A percentile compares a stretch with the other conserved stretches of the same genome.
These are phyloP conservation scores for Cantharis flavilabris DNA, from an alignment of 2,888 invertebrate genomes.

Conservation along the genomic window DNA sequence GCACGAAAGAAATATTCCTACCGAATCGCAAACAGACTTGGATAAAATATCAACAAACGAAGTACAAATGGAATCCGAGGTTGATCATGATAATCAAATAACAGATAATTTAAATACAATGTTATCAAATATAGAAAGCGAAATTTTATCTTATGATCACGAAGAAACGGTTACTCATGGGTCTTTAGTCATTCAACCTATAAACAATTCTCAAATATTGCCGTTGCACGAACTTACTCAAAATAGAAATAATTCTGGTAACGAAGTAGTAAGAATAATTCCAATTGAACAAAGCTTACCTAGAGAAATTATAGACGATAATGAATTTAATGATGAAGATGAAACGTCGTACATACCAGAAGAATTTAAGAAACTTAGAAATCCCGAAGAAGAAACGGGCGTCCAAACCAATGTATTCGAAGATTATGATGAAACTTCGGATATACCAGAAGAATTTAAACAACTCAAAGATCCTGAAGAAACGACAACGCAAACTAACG, in stretches of 20 bases:
- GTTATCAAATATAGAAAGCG: slow-evolving; percentile 61
- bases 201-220: slow-evolving; percentile 55
- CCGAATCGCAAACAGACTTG: slow-evolving; percentile 1
- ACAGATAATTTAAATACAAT: slow-evolving; percentile 41
- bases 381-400: background rate
- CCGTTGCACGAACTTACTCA: slow-evolving; percentile 3
- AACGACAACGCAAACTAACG: slow-evolving; percentile 22
- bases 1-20: slow-evolving; percentile 41
- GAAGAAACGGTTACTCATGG: slow-evolving; percentile 69
- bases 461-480: background rate
- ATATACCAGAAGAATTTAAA: background rate
- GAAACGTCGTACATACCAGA: slow-evolving; percentile 48
- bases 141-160: slow-evolving; percentile 63
- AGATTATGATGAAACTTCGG: background rate
- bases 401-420: background rate
- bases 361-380: background rate
- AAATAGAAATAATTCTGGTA: slow-evolving; percentile 6
- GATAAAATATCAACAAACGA: slow-evolving; percentile 18
- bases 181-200: slow-evolving; percentile 67
- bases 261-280: slow-evolving; percentile 40
- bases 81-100: slow-evolving; percentile 50
- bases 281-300: slow-evolving; percentile 34
- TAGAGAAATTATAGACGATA: background rate
- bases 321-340: slow-evolving; percentile 38
- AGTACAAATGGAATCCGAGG: slow-evolving; percentile 34